Evolutionary conservation across 2,797 vertebrate species (phyloP).

Genomic region (Rallus crepitans): DNA sequence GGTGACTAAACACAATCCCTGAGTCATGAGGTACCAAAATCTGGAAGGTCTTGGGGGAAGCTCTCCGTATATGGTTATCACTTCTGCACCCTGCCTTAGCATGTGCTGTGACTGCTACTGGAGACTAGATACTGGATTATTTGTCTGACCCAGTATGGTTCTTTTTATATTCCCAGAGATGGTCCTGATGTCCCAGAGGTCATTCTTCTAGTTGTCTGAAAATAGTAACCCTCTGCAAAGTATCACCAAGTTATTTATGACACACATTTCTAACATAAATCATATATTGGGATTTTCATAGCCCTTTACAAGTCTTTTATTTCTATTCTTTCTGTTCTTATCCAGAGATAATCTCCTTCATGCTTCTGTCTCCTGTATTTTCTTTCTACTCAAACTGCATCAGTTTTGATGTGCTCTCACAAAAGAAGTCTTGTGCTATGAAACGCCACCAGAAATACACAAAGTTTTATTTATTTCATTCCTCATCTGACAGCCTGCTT

Average conservation of each 20-base stretch:
- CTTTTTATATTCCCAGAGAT: not conserved
- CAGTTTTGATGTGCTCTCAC: not conserved
- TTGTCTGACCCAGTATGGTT: not conserved
- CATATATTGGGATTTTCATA: not conserved
- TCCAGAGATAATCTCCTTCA: not conserved
- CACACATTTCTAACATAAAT: not conserved
- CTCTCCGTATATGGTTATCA: not conserved
- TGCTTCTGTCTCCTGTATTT: not conserved
- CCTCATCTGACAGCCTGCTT: not conserved
- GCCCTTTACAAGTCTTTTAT: not conserved
- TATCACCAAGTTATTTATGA: constrained; percentile 15
- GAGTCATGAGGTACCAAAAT: not conserved
- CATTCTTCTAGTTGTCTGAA: constrained; percentile 20
- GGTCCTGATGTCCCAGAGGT: not conserved
- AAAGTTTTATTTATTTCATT: not conserved
- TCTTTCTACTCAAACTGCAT: not conserved
- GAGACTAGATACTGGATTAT: not conserved
- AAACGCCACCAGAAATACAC: not conserved
- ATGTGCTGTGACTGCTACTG: not conserved
- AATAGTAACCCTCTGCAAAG: constrained; percentile 3
- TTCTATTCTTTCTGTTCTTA: not conserved
- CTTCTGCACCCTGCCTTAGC: not conserved
- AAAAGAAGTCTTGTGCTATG: not conserved
- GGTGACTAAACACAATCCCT: not conserved
- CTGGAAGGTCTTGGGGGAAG: not conserved